A percentile compares a stretch with the other conserved stretches of the same genome.
Evolutionary conservation across 2,797 vertebrate genomes (phyloP).

Genomic region (Leptodactylus fallax): DNA sequence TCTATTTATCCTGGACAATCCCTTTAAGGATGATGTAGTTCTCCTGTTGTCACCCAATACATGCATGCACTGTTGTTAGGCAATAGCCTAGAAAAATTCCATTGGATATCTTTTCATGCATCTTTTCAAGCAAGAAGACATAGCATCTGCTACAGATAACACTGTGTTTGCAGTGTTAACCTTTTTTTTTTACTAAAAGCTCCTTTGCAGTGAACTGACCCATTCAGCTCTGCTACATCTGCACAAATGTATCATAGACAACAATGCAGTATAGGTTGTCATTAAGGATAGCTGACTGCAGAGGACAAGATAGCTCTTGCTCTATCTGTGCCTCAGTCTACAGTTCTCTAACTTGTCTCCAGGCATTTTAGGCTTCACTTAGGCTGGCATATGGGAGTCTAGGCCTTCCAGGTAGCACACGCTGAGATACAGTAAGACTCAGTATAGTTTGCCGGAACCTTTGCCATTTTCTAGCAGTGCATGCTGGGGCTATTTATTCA

Average conservation of each 20-base stretch:
- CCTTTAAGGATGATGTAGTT: neutral
- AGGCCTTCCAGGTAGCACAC: neutral
- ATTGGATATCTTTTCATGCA: neutral
- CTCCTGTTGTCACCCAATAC: neutral
- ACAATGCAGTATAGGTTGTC: neutral
- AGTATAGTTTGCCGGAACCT: neutral
- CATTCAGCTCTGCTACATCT: neutral
- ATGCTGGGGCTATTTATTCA: neutral
- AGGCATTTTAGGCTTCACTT: neutral
- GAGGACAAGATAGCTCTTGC: neutral
- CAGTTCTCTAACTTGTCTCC: neutral
- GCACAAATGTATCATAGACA: neutral
- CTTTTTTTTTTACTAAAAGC: neutral
- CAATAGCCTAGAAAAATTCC: neutral
- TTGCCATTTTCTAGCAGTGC: neutral
- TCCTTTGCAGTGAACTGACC: neutral
- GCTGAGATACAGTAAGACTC: slow-evolving; percentile 18
- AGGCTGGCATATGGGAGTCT: slow-evolving; percentile 14
- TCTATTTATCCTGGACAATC: too few species aligned
- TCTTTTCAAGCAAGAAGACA: neutral
- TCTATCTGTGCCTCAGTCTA: slow-evolving; percentile 6
- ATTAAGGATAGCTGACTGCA: neutral
- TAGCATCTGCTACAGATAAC: too few species aligned
- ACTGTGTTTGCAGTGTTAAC: neutral
- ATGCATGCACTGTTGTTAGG: neutral